phyloP scores from a whole-genome alignment of 2,888 invertebrate genomes.

The Schizotus pectinicornis region DNA sequence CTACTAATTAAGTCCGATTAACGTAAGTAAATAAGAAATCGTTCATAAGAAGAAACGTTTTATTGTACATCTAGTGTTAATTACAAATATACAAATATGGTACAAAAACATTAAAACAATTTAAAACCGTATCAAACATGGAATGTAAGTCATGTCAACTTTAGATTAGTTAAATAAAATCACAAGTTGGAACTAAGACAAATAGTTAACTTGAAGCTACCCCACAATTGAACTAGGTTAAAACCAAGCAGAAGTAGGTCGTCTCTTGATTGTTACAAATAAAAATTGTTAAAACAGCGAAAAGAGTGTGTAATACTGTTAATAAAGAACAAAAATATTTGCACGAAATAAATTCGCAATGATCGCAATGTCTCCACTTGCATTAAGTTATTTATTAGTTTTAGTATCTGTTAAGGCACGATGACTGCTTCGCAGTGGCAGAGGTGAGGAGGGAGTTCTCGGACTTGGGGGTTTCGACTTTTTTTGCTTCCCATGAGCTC shows the following conservation, averaged over 20 bases:
- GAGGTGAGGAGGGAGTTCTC: slow-evolving; percentile 55
- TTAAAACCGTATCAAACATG: slow-evolving; percentile 10
- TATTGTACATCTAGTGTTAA: slow-evolving; percentile 20
- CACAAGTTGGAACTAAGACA: slow-evolving; percentile 31
- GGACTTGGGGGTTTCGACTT: slow-evolving; percentile 54
- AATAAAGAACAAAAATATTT: no score
- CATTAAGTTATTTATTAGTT: slow-evolving; percentile 26
- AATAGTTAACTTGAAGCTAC: slow-evolving; percentile 13
- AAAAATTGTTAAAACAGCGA: slow-evolving; percentile 18
- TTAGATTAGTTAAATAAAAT: background rate
- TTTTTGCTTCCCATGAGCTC: slow-evolving; percentile 57
- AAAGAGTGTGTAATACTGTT: slow-evolving; percentile 10
- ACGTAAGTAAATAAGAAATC: no score
- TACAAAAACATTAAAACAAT: slow-evolving; percentile 16
- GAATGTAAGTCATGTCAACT: background rate
- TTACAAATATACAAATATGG: slow-evolving; percentile 37
- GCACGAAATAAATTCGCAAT: background rate
- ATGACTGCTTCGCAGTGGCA: slow-evolving; percentile 51
- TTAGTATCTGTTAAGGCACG: slow-evolving; percentile 54
- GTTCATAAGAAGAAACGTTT: background rate
- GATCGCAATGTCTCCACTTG: no score
- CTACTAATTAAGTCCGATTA: no score
- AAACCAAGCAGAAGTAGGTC: background rate
- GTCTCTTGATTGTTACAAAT: slow-evolving; percentile 1
- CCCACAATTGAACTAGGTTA: background rate